A percentile compares a stretch with the other conserved stretches of the same genome.
Evolutionary conservation across 2,113 vertebrate genomes (phyloP).

Genomic region (Vanacampus margaritifer): DNA sequence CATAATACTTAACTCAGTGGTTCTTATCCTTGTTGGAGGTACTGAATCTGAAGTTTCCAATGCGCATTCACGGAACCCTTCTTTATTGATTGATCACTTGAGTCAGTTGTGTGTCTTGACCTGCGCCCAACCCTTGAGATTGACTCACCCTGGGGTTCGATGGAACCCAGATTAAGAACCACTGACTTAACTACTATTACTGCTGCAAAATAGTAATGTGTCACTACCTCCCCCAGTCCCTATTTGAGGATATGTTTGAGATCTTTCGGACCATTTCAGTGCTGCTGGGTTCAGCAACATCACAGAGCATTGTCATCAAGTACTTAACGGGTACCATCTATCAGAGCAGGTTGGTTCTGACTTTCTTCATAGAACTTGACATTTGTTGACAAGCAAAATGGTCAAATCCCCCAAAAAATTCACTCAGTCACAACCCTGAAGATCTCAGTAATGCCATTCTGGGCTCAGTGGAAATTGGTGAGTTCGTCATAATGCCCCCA

Average conservation of each 20-base stretch:
- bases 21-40: no score
- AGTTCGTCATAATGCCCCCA: neutral
- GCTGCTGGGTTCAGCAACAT: rapidly evolving
- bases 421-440: constrained; percentile 5
- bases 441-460: neutral
- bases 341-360: constrained; percentile 54
- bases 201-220: neutral
- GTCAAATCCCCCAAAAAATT: neutral
- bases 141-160: no score
- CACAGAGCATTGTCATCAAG: neutral
- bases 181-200: neutral
- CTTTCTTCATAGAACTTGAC: neutral
- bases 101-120: no score
- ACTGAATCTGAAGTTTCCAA: no score
- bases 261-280: constrained; percentile 15
- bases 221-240: constrained; percentile 12
- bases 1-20: no score
- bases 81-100: no score
- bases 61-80: no score
- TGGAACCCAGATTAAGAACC: no score
- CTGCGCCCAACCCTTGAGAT: no score
- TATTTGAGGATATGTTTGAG: constrained; percentile 36
- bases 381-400: neutral
- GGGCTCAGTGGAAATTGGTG: neutral
- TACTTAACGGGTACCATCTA: constrained; percentile 52